phyloP scores from a whole-genome alignment of 2,888 invertebrate genomes.

The Pollenia amentaria region DNA sequence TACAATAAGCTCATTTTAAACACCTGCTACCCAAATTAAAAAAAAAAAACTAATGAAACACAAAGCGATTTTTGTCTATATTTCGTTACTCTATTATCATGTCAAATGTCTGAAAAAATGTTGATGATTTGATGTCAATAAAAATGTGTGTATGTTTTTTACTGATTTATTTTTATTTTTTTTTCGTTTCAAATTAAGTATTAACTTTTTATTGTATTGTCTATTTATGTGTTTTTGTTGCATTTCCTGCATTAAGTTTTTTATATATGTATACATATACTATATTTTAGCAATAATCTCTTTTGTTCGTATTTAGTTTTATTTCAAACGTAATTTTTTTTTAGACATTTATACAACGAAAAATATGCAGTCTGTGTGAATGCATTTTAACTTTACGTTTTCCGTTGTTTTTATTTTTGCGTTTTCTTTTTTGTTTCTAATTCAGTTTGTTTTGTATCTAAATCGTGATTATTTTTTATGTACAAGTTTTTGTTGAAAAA shows the following conservation, averaged over 20 bases:
- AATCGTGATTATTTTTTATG: slow-evolving; percentile 47
- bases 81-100: slow-evolving; percentile 54
- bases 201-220: slow-evolving; percentile 40
- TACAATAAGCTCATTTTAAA: slow-evolving; percentile 36
- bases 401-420: slow-evolving; percentile 62
- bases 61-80: slow-evolving; percentile 26
- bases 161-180: slow-evolving; percentile 7
- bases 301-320: slow-evolving; percentile 43
- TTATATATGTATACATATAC: background rate
- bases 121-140: slow-evolving; percentile 58
- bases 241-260: slow-evolving; percentile 62
- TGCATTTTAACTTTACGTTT: slow-evolving; percentile 69
- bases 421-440: slow-evolving; percentile 21
- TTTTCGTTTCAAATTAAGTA: slow-evolving; percentile 29
- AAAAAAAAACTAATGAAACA: background rate
- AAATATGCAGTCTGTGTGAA: slow-evolving; percentile 29
- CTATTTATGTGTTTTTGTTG: slow-evolving; percentile 51
- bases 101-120: slow-evolving; percentile 37
- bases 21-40: slow-evolving; percentile 52
- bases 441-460: slow-evolving; percentile 10
- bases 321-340: slow-evolving; percentile 13
- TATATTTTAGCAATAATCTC: slow-evolving; percentile 51
- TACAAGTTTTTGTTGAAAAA: slow-evolving; percentile 44
- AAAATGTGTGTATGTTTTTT: slow-evolving; percentile 23
- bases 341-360: background rate